Conservation (phyloP, 1,140 invertebrate species). For the Dolichoris vasculosae region DNA sequence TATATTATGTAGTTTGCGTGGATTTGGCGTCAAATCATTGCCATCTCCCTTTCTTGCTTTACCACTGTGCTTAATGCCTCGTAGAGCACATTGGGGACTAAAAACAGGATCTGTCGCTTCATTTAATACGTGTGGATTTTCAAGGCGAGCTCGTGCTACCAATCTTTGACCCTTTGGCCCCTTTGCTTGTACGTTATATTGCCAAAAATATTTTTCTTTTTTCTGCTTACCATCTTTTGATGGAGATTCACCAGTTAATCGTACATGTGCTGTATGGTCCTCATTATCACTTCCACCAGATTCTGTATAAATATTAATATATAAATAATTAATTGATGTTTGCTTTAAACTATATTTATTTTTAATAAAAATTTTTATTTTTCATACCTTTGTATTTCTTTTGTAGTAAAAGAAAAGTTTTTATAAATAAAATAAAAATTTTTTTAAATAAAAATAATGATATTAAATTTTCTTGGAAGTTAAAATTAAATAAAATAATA, state of each 20-base stretch:
- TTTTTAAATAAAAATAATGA: not conserved
- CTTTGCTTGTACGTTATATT: slow-evolving; percentile 99
- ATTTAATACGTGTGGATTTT: slow-evolving; percentile 94
- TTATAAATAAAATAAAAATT: not conserved
- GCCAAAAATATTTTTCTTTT: slow-evolving; percentile 96
- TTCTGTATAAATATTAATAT: no score
- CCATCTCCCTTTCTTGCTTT: slow-evolving; percentile 98
- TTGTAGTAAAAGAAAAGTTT: not conserved
- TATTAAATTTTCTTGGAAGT: no score
- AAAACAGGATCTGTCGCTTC: slow-evolving; percentile 94
- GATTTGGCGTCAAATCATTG: slow-evolving; percentile 97
- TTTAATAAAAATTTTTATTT: not conserved
- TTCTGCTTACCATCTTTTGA: slow-evolving; percentile 74
- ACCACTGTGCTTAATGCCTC: slow-evolving; percentile 94
- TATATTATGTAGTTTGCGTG: slow-evolving; percentile 91
- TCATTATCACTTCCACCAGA: slow-evolving; percentile 82
- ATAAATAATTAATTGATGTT: not conserved
- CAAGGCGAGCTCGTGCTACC: slow-evolving; percentile 85
- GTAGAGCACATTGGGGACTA: slow-evolving; percentile 89
- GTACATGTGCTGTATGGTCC: slow-evolving; percentile 71
- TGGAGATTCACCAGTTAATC: slow-evolving; percentile 68
- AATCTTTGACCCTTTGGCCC: slow-evolving; percentile 95
- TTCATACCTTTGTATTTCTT: not conserved
- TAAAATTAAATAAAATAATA: no score
- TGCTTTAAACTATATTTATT: slow-evolving; percentile 6